Evolutionary conservation across 2,113 vertebrate genomes (phyloP).

Genomic region (Nothocercus julius): DNA sequence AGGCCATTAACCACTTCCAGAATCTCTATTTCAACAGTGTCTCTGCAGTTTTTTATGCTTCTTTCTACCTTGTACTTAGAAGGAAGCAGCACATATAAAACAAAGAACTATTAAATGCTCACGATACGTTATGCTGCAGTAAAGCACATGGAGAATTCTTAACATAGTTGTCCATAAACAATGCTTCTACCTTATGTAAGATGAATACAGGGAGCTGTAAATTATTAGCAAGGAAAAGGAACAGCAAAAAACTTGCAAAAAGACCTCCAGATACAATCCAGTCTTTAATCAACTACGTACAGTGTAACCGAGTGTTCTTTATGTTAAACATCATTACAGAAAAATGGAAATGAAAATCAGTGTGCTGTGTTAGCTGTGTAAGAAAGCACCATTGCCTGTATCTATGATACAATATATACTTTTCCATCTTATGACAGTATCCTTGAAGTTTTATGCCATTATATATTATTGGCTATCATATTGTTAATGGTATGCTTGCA

Average conservation of each 20-base stretch:
- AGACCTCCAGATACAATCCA: not conserved
- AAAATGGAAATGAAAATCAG: not conserved
- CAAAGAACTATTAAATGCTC: not conserved
- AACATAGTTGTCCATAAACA: not conserved
- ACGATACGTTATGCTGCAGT: not conserved
- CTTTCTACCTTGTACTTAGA: not conserved
- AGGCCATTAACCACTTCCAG: not conserved
- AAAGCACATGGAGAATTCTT: not conserved
- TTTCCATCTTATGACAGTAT: not conserved
- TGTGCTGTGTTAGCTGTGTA: too few relatives aligned
- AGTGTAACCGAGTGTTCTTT: conserved; percentile 4
- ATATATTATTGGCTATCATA: not conserved
- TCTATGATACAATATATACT: not conserved
- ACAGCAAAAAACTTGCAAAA: not conserved
- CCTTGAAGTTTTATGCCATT: not conserved
- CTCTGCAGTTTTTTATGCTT: not conserved
- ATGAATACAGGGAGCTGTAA: not conserved
- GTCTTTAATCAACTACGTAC: not conserved
- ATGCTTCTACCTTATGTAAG: not conserved
- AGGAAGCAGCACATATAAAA: not conserved
- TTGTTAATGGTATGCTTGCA: not conserved
- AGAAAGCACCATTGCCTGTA: not conserved
- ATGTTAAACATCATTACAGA: not conserved
- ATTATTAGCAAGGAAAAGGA: not conserved
- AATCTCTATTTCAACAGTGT: not conserved